phyloP scores from a whole-genome alignment of 1,140 invertebrate species.

The Belonocnema kinseyi region DNA sequence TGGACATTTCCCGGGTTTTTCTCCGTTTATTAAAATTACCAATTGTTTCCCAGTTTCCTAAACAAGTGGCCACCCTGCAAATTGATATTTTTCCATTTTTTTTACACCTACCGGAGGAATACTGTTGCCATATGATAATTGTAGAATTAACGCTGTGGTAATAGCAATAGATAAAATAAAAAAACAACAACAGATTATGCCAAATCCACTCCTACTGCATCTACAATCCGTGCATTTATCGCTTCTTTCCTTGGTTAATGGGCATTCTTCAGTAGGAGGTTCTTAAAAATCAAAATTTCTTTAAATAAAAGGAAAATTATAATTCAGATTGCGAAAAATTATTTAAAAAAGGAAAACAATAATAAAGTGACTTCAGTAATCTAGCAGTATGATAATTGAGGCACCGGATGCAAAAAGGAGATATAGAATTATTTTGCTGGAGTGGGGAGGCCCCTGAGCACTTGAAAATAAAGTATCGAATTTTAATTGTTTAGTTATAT shows the following conservation, averaged over 20 bases:
- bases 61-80: too few species aligned
- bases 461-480: too few species aligned
- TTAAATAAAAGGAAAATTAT: background rate
- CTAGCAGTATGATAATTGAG: too few species aligned
- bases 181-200: conserved; percentile 75
- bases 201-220: conserved; percentile 71
- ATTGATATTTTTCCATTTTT: too few species aligned
- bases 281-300: conserved; percentile 44
- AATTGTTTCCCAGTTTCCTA: too few species aligned
- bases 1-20: too few species aligned
- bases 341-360: background rate
- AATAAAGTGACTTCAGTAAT: too few species aligned
- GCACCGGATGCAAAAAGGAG: too few species aligned
- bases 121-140: conserved; percentile 82
- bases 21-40: too few species aligned
- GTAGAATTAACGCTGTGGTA: conserved; percentile 80
- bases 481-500: too few species aligned
- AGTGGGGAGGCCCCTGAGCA: accelerated
- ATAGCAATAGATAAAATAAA: conserved; percentile 79
- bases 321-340: too few species aligned
- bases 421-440: too few species aligned
- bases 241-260: conserved; percentile 64
- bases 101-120: conserved; percentile 72
- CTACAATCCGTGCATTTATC: conserved; percentile 59
- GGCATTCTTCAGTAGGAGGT: conserved; percentile 67